Conservation (phyloP, 2,797 vertebrate genomes). For the Spondyliosoma cantharus region DNA sequence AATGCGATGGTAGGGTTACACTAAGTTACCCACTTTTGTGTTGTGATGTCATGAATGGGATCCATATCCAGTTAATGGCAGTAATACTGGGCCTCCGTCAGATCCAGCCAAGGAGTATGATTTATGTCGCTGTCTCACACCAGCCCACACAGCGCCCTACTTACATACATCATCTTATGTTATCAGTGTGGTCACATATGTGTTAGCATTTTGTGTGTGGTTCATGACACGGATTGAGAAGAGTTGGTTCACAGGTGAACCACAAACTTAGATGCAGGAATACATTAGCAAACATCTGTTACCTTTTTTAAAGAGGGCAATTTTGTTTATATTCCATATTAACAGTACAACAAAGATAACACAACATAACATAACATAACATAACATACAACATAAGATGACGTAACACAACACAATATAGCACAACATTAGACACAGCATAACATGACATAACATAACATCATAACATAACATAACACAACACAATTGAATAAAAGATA, state of each 20-base stretch:
- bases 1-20: background rate
- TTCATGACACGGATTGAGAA: background rate
- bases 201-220: background rate
- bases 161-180: conserved; percentile 7
- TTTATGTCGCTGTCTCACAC: background rate
- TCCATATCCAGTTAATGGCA: background rate
- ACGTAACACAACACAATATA: no score
- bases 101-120: conserved; percentile 8
- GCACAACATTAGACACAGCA: no score
- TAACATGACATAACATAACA: no score
- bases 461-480: no score
- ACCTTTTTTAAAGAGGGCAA: background rate
- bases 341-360: no score
- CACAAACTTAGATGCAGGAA: background rate
- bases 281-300: background rate
- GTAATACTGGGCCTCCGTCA: background rate
- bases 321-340: no score
- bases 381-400: no score
- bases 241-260: background rate
- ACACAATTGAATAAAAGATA: no score
- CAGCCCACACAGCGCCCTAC: conserved; percentile 2
- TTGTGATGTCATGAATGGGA: background rate
- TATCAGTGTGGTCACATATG: background rate
- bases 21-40: conserved; percentile 15
- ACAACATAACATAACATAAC: no score